phyloP scores from a whole-genome alignment of 2,113 vertebrate species.

The Tylochromis polylepis region DNA sequence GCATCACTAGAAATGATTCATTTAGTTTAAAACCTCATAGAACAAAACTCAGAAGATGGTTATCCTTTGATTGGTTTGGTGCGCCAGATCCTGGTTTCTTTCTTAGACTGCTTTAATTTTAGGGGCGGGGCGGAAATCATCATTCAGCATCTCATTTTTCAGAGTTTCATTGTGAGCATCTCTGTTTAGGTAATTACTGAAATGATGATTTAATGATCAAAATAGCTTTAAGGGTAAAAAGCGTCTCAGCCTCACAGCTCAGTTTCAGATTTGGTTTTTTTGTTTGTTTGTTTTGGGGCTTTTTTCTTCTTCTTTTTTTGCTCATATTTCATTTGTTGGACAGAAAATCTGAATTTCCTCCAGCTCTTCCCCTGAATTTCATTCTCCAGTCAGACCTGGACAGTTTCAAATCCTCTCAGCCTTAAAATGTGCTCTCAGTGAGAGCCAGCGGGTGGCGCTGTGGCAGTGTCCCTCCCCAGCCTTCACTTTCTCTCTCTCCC shows the following conservation, averaged over 20 bases:
- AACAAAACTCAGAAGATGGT: neutral
- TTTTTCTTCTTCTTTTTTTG: no score
- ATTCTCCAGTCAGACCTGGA: neutral
- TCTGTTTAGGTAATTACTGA: neutral
- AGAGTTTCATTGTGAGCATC: neutral
- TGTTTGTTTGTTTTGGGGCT: neutral
- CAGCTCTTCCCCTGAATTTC: neutral
- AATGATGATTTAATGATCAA: neutral
- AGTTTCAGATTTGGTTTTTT: neutral
- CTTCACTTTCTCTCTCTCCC: neutral
- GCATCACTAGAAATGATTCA: neutral
- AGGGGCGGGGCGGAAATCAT: no score
- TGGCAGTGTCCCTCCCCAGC: neutral
- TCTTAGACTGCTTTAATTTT: neutral
- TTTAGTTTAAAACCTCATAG: neutral
- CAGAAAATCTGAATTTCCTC: neutral
- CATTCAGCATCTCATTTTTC: neutral
- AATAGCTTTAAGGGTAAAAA: neutral
- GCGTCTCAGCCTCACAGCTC: neutral
- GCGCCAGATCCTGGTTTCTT: neutral
- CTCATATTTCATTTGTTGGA: neutral
- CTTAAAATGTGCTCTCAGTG: neutral
- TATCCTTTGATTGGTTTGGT: neutral
- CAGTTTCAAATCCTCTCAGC: neutral
- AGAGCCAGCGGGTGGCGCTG: slow-evolving; percentile 43